Conservation (phyloP, 2,888 invertebrate species). For the Eupithecia dodoneata region DNA sequence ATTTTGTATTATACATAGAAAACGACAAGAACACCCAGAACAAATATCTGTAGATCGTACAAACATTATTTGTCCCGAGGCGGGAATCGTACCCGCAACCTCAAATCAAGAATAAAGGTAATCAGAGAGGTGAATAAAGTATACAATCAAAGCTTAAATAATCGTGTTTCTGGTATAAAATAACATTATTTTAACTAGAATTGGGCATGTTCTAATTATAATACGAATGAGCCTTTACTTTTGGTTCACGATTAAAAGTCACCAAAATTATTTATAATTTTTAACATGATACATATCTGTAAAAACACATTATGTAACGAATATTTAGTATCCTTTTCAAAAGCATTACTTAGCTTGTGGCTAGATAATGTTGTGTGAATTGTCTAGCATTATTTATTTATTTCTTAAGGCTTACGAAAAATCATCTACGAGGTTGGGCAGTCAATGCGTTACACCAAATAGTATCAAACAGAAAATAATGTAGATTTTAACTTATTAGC, state of each 20-base stretch:
- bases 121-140: background rate
- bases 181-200: slow-evolving; percentile 42
- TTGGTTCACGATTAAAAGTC: slow-evolving; percentile 35
- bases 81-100: too few relatives aligned
- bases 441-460: background rate
- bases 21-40: too few relatives aligned
- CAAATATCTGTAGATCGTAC: too few relatives aligned
- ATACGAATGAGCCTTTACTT: slow-evolving; percentile 35
- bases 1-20: too few relatives aligned
- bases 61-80: too few relatives aligned
- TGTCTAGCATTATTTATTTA: too few relatives aligned
- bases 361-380: too few relatives aligned
- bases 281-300: background rate
- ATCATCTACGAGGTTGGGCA: background rate
- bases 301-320: background rate
- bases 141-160: slow-evolving; percentile 32
- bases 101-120: too few relatives aligned
- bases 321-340: too few relatives aligned
- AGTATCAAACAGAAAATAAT: background rate
- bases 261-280: background rate
- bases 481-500: background rate
- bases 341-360: too few relatives aligned
- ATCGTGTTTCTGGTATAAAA: slow-evolving; percentile 40
- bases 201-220: slow-evolving; percentile 29
- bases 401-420: background rate